Evolutionary conservation across 2,797 vertebrate genomes (phyloP), one percentile per base, ranked within the genome.

Genomic region (Bovichtus variegatus): DNA sequence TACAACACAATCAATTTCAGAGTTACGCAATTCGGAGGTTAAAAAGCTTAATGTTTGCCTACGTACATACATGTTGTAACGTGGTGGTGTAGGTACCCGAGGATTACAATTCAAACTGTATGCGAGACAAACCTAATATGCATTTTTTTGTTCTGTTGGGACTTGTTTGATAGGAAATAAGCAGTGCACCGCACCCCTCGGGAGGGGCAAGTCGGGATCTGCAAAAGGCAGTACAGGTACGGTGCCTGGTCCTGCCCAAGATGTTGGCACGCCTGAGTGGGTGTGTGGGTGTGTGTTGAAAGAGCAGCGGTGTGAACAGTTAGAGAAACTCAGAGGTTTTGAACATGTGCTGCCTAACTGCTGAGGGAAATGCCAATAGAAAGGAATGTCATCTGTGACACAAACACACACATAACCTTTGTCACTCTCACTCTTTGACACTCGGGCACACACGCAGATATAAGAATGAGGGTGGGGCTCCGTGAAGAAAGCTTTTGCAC

Each of bases 91-190:
- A 34, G 0, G 0, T 44, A 36, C 34, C 16, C 13, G 10, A 44
- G 7, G 15, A 40, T 62, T n/a, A 12, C 3, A 49, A 34, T 31
- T 19, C 13, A 50, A 83, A 68, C 9, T 57, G 3, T 27, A 19
- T 25, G 44, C n/a, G 55, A 51, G 34, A 72, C 50, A 57, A 71
- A 50, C 27, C 36, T 38, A n/a, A n/a, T n/a, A 60, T 6, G 19
- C 80, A 73, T 86, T 81, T 76, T 54, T 81, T 81, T 63, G 86
- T 40, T 83, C 71, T 92, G 93, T 89, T 75, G 27, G 50, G 82
- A 93, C 93, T 88, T 85, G 93, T 81, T 81, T 70, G 64, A 66
- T 68, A 76, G 80, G 85, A 91, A 86, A 90, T 72, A 65, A 71
- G 47, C 53, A 70, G 41, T 70, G 64, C 4, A 6, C 83, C 76